Evolutionary conservation across 2,797 vertebrate genomes (phyloP).

Genomic region (Dromococcyx pavoninus): DNA sequence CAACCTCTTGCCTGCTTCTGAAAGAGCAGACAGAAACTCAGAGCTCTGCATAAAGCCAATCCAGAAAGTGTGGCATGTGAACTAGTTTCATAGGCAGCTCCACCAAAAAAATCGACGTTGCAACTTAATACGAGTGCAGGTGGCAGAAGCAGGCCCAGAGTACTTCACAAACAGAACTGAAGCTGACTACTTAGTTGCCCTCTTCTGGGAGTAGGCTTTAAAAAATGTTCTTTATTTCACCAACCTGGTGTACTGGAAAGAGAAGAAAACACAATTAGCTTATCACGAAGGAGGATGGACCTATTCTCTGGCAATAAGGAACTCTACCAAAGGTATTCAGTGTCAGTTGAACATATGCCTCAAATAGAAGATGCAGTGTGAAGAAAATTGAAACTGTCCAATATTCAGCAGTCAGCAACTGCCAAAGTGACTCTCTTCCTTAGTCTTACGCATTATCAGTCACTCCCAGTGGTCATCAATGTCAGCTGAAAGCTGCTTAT

Average conservation of each 20-base stretch:
- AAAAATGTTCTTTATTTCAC: background rate
- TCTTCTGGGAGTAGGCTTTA: background rate
- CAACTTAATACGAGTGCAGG: background rate
- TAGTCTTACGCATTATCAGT: background rate
- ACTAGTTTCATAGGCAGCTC: background rate
- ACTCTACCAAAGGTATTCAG: background rate
- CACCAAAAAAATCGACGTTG: background rate
- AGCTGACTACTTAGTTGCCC: background rate
- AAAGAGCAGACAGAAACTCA: background rate
- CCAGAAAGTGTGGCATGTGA: background rate
- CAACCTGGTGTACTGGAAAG: background rate
- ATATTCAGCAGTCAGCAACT: background rate
- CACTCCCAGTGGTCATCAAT: background rate
- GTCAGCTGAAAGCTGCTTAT: background rate
- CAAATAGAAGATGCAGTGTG: background rate
- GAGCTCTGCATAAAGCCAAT: background rate
- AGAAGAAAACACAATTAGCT: background rate
- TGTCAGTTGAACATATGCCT: background rate
- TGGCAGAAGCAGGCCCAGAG: background rate
- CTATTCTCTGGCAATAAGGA: background rate
- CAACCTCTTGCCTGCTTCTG: background rate
- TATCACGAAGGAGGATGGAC: background rate
- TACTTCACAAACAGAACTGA: background rate
- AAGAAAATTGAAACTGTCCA: background rate
- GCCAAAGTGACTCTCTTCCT: conserved; percentile 2